These are phyloP conservation scores for Cheilosia urbana DNA, from an alignment of 2,888 invertebrate genomes.

Conservation along the genomic window DNA sequence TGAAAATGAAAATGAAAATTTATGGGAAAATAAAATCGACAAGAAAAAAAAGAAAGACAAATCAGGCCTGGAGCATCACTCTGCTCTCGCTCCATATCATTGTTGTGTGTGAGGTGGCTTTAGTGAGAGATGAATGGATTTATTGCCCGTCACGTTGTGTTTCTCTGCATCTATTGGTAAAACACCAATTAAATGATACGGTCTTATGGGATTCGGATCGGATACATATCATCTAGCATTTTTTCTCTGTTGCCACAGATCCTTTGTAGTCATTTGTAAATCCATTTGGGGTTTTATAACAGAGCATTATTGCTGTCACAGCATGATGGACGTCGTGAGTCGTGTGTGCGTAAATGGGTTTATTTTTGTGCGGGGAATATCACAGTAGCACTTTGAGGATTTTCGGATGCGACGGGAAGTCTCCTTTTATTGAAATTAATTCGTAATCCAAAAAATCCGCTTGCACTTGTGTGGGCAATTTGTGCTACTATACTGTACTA, in stretches of 20 bases:
- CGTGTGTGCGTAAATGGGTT: neutral
- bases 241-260: conserved; percentile 33
- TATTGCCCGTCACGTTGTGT: conserved; percentile 66
- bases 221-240: conserved; percentile 24
- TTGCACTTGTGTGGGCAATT: neutral
- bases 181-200: conserved; percentile 64
- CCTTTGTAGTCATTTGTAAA: conserved; percentile 73
- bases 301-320: conserved; percentile 54
- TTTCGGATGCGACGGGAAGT: neutral
- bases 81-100: neutral
- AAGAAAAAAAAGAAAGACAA: conserved; percentile 9
- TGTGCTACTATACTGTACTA: too few species aligned
- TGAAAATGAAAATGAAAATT: conserved; percentile 62
- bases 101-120: conserved; percentile 28
- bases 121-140: conserved; percentile 57
- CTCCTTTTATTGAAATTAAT: neutral
- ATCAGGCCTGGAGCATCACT: neutral
- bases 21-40: conserved; percentile 52
- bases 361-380: neutral
- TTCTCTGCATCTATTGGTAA: conserved; percentile 41
- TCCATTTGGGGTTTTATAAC: conserved; percentile 61
- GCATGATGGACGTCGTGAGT: conserved; percentile 51
- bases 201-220: conserved; percentile 61
- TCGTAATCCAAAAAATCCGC: neutral
- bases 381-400: neutral